These are phyloP conservation scores for Hirtodrosophila duncani DNA, from an alignment of 2,888 invertebrate genomes.

Conservation along the genomic window DNA sequence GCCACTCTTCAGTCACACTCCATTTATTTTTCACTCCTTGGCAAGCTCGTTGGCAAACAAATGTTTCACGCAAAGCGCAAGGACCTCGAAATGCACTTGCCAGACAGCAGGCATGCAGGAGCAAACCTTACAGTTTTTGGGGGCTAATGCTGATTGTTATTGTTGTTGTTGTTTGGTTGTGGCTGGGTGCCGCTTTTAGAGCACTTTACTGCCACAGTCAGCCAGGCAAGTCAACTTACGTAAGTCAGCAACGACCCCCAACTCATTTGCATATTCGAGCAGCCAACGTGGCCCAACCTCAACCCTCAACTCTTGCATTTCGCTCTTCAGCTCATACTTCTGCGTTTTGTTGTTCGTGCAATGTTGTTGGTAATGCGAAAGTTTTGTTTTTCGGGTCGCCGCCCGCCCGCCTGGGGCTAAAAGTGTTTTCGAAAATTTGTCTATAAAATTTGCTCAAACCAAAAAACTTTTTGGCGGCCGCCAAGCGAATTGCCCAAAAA, in stretches of 20 bases:
- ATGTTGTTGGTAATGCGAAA: conserved; percentile 50
- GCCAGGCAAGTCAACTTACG: conserved; percentile 21
- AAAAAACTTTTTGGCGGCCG: conserved; percentile 21
- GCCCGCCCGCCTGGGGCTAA: not conserved
- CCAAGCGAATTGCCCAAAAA: conserved; percentile 23
- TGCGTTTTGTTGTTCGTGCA: conserved; percentile 25
- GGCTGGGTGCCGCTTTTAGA: conserved; percentile 3
- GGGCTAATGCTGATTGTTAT: conserved; percentile 35
- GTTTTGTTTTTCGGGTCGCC: conserved; percentile 39
- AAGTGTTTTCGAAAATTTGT: conserved; percentile 32
- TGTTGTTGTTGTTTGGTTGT: conserved; percentile 13
- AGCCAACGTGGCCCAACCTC: too few relatives aligned
- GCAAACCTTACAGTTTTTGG: conserved; percentile 25
- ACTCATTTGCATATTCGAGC: conserved; percentile 67
- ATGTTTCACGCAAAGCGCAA: conserved; percentile 44
- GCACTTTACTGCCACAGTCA: conserved; percentile 21
- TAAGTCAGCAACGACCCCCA: conserved; percentile 17
- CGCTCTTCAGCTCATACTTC: conserved; percentile 13
- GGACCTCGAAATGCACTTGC: conserved; percentile 33
- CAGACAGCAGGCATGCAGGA: conserved; percentile 16
- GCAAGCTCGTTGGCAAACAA: conserved; percentile 43
- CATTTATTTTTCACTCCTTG: conserved; percentile 71
- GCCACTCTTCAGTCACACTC: conserved; percentile 52
- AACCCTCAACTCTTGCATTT: conserved; percentile 33
- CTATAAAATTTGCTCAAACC: conserved; percentile 24